Evolutionary conservation across 2,113 vertebrate genomes (phyloP).

Genomic region (Xiphias gladius): DNA sequence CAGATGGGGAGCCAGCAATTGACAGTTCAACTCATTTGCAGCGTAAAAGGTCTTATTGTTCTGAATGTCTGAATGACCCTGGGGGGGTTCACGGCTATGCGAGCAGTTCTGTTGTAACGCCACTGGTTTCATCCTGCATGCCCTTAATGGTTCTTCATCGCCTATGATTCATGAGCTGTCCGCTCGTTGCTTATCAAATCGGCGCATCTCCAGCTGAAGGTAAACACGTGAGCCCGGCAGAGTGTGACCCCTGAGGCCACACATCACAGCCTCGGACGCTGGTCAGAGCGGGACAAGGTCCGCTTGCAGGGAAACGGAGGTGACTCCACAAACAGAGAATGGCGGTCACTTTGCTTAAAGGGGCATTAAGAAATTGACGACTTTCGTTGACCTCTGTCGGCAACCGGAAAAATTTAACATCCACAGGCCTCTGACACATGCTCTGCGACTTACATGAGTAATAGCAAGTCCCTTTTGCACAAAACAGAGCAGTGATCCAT

Average conservation of each 20-base stretch:
- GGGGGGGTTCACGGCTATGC: slow-evolving; percentile 5
- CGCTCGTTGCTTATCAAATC: slow-evolving; percentile 46
- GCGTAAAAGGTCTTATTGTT: neutral
- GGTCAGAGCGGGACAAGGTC: neutral
- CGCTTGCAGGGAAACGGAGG: neutral
- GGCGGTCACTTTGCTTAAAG: neutral
- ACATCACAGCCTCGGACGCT: slow-evolving; percentile 13
- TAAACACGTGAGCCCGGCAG: slow-evolving; percentile 44
- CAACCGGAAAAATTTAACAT: neutral
- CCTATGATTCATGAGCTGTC: slow-evolving; percentile 70
- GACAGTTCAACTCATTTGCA: neutral
- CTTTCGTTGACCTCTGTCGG: neutral
- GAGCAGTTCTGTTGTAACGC: neutral
- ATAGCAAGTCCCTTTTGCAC: neutral
- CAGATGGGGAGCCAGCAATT: neutral
- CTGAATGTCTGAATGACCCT: neutral
- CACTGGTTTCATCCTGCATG: slow-evolving; percentile 12
- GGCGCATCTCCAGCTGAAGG: slow-evolving; percentile 53
- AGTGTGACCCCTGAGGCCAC: slow-evolving; percentile 17
- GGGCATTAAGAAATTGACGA: neutral
- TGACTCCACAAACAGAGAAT: slow-evolving; percentile 19
- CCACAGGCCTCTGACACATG: neutral
- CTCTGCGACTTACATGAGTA: neutral
- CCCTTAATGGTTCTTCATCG: slow-evolving; percentile 23
- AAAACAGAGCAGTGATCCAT: neutral